A percentile compares a stretch with the other conserved stretches of the same genome.
Conservation (phyloP, 2,888 invertebrate species). For the Yponomeuta malinellus region DNA sequence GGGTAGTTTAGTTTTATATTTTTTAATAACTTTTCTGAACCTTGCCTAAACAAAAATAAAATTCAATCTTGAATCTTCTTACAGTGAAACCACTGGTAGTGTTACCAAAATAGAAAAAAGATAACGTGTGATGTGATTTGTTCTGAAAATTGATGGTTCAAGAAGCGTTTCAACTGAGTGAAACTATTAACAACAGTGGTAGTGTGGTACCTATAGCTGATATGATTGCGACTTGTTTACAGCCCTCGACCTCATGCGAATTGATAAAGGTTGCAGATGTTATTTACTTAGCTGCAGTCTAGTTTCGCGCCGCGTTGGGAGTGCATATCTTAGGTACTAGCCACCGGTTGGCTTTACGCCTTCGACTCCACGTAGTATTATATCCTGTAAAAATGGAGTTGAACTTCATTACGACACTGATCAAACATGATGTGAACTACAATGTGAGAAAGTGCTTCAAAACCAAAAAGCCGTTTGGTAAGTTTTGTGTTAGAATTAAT, state of each 20-base stretch:
- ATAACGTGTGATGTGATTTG: not conserved
- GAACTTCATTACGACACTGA: constrained; percentile 59
- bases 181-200: not conserved
- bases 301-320: constrained; percentile 30
- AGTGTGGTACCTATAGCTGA: not conserved
- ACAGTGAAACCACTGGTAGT: too few relatives aligned
- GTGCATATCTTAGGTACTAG: constrained; percentile 30
- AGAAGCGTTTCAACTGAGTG: not conserved
- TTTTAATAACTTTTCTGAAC: not conserved
- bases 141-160: not conserved
- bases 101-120: too few relatives aligned
- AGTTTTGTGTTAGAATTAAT: constrained; percentile 28
- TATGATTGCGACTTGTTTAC: constrained; percentile 5
- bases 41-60: too few relatives aligned
- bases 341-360: constrained; percentile 1
- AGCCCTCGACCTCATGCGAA: constrained; percentile 31
- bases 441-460: constrained; percentile 71
- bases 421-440: constrained; percentile 69
- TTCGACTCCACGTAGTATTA: constrained; percentile 8
- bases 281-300: constrained; percentile 53
- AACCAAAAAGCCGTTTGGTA: constrained; percentile 66
- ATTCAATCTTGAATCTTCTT: too few relatives aligned
- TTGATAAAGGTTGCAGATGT: constrained; percentile 47
- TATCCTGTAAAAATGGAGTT: constrained; percentile 49
- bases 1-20: not conserved